These are phyloP conservation scores for Rhabdomys pumilio DNA, from an alignment of 2,797 vertebrate species.

Conservation along the genomic window DNA sequence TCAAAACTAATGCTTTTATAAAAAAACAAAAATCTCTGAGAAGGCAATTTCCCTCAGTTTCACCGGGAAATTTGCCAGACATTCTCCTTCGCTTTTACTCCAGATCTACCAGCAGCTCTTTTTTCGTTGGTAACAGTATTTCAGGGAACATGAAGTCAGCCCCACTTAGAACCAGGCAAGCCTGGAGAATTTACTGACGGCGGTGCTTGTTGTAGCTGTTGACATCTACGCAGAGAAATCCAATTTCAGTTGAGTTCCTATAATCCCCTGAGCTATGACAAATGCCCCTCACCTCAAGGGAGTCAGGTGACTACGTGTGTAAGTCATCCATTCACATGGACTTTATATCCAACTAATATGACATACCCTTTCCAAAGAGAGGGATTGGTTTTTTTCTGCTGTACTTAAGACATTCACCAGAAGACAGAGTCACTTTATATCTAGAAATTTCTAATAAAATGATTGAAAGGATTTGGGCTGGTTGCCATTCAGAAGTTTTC, in stretches of 20 bases:
- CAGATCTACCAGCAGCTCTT: neutral
- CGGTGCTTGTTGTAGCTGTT: neutral
- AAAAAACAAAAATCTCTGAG: neutral
- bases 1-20: conserved; percentile 6
- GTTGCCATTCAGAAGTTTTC: conserved; percentile 69
- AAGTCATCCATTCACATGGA: conserved; percentile 52
- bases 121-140: neutral
- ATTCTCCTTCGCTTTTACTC: conserved; percentile 6
- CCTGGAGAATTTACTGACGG: neutral
- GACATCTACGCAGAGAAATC: conserved; percentile 63
- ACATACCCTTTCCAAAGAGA: conserved; percentile 53
- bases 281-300: conserved; percentile 58
- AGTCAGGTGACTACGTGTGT: neutral
- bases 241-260: conserved; percentile 52
- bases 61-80: neutral
- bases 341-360: conserved; percentile 34
- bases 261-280: conserved; percentile 77
- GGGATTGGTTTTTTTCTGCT: neutral
- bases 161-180: neutral
- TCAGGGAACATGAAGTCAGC: conserved; percentile 17
- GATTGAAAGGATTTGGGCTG: conserved; percentile 64
- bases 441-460: conserved; percentile 67
- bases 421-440: conserved; percentile 43
- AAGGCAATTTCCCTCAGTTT: conserved; percentile 49
- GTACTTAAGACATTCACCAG: conserved; percentile 54